phyloP scores from a whole-genome alignment of 2,797 vertebrate genomes.

The Artibeus jamaicensis region DNA sequence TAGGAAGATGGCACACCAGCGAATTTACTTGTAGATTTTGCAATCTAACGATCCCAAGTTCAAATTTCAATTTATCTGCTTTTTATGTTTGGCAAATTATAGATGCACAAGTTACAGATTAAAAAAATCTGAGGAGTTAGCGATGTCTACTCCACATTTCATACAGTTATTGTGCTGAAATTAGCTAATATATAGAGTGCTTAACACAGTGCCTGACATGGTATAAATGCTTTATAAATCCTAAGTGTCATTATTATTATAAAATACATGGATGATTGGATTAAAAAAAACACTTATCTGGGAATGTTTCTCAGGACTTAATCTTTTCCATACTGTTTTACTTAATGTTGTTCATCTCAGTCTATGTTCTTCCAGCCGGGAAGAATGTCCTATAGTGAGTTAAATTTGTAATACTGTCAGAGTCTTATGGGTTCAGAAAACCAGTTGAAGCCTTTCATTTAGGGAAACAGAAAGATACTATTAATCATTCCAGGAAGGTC shows the following conservation, averaged over 20 bases:
- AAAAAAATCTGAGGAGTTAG: background rate
- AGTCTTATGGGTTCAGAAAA: conserved; percentile 68
- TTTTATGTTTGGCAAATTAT: background rate
- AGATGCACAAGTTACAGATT: background rate
- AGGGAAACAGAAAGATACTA: conserved; percentile 68
- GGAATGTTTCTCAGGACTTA: conserved; percentile 17
- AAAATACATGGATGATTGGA: background rate
- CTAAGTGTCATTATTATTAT: background rate
- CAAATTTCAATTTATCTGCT: background rate
- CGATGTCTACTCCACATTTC: background rate
- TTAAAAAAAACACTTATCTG: background rate
- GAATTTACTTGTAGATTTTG: background rate
- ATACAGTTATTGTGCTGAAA: background rate
- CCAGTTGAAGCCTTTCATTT: conserved; percentile 65
- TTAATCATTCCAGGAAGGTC: conserved; percentile 70
- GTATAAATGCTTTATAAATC: background rate
- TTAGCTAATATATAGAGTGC: background rate
- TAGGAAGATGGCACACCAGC: background rate
- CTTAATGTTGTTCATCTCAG: background rate
- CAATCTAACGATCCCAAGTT: background rate
- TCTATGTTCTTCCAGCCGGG: background rate
- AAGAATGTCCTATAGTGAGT: conserved; percentile 10
- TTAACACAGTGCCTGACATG: background rate
- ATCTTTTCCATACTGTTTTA: conserved; percentile 3
- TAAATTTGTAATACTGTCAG: conserved; percentile 11